phyloP scores from a whole-genome alignment of 2,113 vertebrate genomes.

The Hirundichthys speculiger region DNA sequence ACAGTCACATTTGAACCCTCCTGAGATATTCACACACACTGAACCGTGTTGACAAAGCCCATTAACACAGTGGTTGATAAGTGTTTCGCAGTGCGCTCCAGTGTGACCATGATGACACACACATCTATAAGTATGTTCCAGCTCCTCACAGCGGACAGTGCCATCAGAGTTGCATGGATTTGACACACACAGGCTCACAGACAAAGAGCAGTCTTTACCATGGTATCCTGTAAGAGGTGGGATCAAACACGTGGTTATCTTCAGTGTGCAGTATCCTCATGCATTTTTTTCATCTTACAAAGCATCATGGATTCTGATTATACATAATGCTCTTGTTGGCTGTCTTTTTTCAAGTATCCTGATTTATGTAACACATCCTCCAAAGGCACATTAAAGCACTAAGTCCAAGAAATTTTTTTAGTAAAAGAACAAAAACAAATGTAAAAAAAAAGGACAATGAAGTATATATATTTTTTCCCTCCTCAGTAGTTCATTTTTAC shows the following conservation, averaged over 20 bases:
- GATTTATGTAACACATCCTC: constrained; percentile 42
- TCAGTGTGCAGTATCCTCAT: constrained; percentile 34
- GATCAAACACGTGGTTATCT: constrained; percentile 71
- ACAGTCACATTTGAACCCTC: constrained; percentile 75
- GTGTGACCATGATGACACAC: constrained; percentile 76
- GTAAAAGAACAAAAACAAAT: no score
- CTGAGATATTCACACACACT: constrained; percentile 64
- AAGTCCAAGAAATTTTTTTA: constrained; percentile 27
- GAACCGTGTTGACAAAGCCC: constrained; percentile 80
- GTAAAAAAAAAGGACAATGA: no score
- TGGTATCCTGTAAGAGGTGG: constrained; percentile 67
- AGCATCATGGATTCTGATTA: constrained; percentile 42
- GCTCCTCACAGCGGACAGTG: constrained; percentile 70
- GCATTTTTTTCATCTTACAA: constrained; percentile 34
- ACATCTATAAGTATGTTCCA: constrained; percentile 73
- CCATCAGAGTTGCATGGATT: constrained; percentile 73
- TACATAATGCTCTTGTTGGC: constrained; percentile 41
- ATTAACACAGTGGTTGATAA: constrained; percentile 72
- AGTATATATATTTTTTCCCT: no score
- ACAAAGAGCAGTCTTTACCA: constrained; percentile 70
- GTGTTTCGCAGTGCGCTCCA: constrained; percentile 71
- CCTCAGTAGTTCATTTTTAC: constrained; percentile 10
- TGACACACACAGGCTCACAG: constrained; percentile 69
- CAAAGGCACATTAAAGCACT: constrained; percentile 2
- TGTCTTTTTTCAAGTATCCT: constrained; percentile 2